Percentiles rank a stretch among this genome's conserved stretches.
phyloP scores from a whole-genome alignment of 2,888 invertebrate species.

The Seira ritae region DNA sequence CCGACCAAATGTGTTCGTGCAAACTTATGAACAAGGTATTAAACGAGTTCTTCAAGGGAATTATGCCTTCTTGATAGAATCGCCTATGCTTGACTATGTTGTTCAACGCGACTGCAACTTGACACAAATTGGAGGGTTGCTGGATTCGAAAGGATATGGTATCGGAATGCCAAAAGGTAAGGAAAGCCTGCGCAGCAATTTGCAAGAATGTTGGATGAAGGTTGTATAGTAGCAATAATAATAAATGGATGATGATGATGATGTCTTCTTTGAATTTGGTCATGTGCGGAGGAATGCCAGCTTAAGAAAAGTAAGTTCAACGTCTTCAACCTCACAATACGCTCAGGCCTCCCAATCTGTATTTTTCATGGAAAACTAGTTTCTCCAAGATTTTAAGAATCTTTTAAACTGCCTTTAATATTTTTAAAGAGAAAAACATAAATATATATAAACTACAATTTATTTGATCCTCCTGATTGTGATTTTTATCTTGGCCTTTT shows the following conservation, averaged over 20 bases:
- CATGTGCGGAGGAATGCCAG: conserved; percentile 92
- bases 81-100: conserved; percentile 96
- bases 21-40: conserved; percentile 90
- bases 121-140: conserved; percentile 83
- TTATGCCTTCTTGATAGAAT: conserved; percentile 99
- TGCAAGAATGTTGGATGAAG: too few relatives aligned
- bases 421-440: too few relatives aligned
- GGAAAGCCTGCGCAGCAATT: conserved; percentile 14
- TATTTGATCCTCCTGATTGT: too few relatives aligned
- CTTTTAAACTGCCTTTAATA: too few relatives aligned
- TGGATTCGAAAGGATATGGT: conserved; percentile 95
- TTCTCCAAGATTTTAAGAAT: too few relatives aligned
- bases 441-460: too few relatives aligned
- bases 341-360: neutral
- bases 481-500: too few relatives aligned
- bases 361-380: too few relatives aligned
- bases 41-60: conserved; percentile 89
- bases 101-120: conserved; percentile 90
- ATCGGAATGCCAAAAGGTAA: conserved; percentile 96
- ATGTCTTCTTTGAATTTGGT: conserved; percentile 96
- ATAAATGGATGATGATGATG: too few relatives aligned
- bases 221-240: too few relatives aligned
- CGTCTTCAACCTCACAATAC: neutral
- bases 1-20: conserved; percentile 83
- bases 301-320: conserved; percentile 81